Evolutionary conservation across 2,888 invertebrate genomes (phyloP).

Genomic region (Alviniconcha strummeri): DNA sequence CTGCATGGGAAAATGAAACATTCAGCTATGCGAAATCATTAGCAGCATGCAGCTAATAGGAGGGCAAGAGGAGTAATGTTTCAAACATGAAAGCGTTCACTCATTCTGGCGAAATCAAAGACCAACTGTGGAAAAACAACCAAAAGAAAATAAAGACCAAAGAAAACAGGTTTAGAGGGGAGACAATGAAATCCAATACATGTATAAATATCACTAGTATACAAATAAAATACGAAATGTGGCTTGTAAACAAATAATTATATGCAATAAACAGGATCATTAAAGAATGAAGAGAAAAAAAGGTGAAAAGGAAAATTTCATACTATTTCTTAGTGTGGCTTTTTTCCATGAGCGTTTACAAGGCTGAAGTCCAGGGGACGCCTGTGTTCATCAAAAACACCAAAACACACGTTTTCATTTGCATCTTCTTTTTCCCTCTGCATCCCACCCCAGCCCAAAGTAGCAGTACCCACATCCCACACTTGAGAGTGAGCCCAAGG

Average conservation of each 20-base stretch:
- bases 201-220: no score
- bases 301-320: slow-evolving; percentile 20
- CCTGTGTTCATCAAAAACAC: slow-evolving; percentile 20
- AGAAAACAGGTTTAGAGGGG: not conserved
- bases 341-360: slow-evolving; percentile 25
- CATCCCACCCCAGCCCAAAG: no score
- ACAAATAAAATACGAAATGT: not conserved
- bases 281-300: slow-evolving; percentile 7
- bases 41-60: no score
- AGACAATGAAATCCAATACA: not conserved
- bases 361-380: slow-evolving; percentile 6
- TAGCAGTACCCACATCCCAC: no score
- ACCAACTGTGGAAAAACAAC: not conserved
- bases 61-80: no score
- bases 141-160: not conserved
- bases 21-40: no score
- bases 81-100: no score
- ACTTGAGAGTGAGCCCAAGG: no score
- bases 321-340: slow-evolving; percentile 30
- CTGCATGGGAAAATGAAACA: no score
- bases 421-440: no score
- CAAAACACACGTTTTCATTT: not conserved
- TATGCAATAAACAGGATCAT: not conserved
- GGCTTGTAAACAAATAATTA: not conserved
- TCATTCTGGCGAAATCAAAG: no score